Percentiles rank a stretch among this genome's conserved stretches.
These are phyloP conservation scores for Anguilla pacifica DNA, from an alignment of 2,797 vertebrate genomes.

Conservation along the genomic window DNA sequence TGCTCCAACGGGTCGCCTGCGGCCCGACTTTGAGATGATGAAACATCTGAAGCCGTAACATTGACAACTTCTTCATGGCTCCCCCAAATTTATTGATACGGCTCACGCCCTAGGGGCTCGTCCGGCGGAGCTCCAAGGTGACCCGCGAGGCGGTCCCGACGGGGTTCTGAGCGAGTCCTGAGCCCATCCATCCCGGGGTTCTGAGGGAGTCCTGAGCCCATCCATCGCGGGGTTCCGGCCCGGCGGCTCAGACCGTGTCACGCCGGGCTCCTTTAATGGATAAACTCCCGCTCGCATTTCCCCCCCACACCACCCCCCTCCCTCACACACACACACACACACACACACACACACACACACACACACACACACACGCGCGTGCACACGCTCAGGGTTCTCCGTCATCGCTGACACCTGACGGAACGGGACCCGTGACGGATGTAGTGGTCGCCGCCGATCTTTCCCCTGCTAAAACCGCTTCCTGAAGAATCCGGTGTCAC, in stretches of 20 bases:
- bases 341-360: no score
- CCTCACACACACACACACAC: no score
- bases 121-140: slow-evolving; percentile 38
- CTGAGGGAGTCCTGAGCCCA: no score
- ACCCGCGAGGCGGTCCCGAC: slow-evolving; percentile 9
- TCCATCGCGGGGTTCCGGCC: neutral
- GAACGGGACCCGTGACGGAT: slow-evolving; percentile 64
- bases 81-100: slow-evolving; percentile 43
- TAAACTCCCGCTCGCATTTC: slow-evolving; percentile 16
- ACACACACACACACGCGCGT: no score
- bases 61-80: slow-evolving; percentile 32
- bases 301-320: neutral
- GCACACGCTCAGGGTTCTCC: neutral
- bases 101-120: slow-evolving; percentile 19
- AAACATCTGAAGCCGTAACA: slow-evolving; percentile 29
- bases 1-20: neutral
- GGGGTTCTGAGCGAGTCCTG: neutral
- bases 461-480: slow-evolving; percentile 30
- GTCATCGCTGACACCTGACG: slow-evolving; percentile 35
- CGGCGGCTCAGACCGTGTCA: slow-evolving; percentile 29
- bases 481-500: slow-evolving; percentile 44
- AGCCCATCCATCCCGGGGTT: neutral
- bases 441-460: slow-evolving; percentile 38
- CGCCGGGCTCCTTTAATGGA: slow-evolving; percentile 31
- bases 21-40: slow-evolving; percentile 31